Evolutionary conservation across 64 coral and sea anemone genomes (phyloP).

Genomic region (Montipora foliosa): DNA sequence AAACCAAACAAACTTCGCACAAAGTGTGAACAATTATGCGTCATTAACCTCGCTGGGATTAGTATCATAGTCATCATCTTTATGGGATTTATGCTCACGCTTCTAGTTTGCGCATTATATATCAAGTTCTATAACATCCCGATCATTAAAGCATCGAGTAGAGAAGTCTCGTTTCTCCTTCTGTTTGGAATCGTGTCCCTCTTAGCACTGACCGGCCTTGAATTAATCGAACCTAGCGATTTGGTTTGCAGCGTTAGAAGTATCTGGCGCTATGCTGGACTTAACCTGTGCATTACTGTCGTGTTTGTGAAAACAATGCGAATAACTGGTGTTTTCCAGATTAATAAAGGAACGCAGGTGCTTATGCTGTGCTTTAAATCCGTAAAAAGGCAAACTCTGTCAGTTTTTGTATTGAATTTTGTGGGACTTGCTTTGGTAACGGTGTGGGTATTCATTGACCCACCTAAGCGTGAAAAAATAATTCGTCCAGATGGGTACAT

Average conservation of each 20-base stretch:
- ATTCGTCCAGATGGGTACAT: constrained; percentile 51
- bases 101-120: constrained; percentile 40
- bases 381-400: constrained; percentile 26
- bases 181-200: constrained; percentile 51
- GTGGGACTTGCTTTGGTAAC: not conserved
- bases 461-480: constrained; percentile 30
- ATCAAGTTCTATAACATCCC: constrained; percentile 76
- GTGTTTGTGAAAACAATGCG: constrained; percentile 76
- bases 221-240: constrained; percentile 51
- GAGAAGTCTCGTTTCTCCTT: constrained; percentile 71
- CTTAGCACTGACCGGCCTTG: constrained; percentile 62
- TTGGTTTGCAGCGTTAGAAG: constrained; percentile 13
- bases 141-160: constrained; percentile 78
- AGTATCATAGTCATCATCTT: constrained; percentile 38
- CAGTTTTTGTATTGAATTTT: not conserved
- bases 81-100: constrained; percentile 25
- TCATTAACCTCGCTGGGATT: constrained; percentile 54
- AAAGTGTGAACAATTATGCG: constrained; percentile 53
- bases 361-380: constrained; percentile 43
- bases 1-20: constrained; percentile 51
- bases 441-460: constrained; percentile 54
- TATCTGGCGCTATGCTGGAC: constrained; percentile 46
- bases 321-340: constrained; percentile 65
- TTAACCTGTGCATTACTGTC: constrained; percentile 34
- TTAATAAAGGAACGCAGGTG: constrained; percentile 14